These are phyloP conservation scores for Pachypeltis micranthus DNA, from an alignment of 1,140 invertebrate species.

Conservation along the genomic window DNA sequence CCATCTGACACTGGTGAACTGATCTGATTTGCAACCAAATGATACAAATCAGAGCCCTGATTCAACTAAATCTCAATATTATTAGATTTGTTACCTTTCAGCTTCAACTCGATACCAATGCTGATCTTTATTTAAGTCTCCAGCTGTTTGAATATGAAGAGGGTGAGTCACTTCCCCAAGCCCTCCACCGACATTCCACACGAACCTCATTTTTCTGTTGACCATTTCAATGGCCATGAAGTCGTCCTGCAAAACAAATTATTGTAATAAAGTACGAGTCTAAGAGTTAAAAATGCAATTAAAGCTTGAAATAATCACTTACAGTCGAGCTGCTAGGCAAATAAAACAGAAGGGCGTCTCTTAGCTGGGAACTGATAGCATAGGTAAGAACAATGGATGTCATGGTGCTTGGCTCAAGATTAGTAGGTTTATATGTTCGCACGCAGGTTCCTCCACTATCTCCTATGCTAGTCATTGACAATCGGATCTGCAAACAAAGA, in stretches of 20 bases:
- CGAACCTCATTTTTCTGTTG: slow-evolving; percentile 55
- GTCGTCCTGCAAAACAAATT: slow-evolving; percentile 38
- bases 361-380: slow-evolving; percentile 45
- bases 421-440: slow-evolving; percentile 53
- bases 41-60: background rate
- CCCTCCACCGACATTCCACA: slow-evolving; percentile 66
- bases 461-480: slow-evolving; percentile 50
- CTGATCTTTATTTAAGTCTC: slow-evolving; percentile 46
- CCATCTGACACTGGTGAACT: too few relatives aligned
- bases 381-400: slow-evolving; percentile 56
- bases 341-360: slow-evolving; percentile 53
- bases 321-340: slow-evolving; percentile 47
- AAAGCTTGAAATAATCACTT: slow-evolving; percentile 23
- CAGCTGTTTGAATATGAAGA: slow-evolving; percentile 34
- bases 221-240: slow-evolving; percentile 70
- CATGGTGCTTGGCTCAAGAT: slow-evolving; percentile 52
- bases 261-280: background rate
- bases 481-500: slow-evolving; percentile 50
- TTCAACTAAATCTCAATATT: background rate
- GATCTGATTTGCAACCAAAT: background rate
- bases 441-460: slow-evolving; percentile 35
- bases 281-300: background rate
- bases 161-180: slow-evolving; percentile 50
- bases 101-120: slow-evolving; percentile 63
- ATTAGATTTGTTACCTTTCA: slow-evolving; percentile 42